phyloP scores from a whole-genome alignment of 2,113 vertebrate genomes.

The Bostrychus sinensis region DNA sequence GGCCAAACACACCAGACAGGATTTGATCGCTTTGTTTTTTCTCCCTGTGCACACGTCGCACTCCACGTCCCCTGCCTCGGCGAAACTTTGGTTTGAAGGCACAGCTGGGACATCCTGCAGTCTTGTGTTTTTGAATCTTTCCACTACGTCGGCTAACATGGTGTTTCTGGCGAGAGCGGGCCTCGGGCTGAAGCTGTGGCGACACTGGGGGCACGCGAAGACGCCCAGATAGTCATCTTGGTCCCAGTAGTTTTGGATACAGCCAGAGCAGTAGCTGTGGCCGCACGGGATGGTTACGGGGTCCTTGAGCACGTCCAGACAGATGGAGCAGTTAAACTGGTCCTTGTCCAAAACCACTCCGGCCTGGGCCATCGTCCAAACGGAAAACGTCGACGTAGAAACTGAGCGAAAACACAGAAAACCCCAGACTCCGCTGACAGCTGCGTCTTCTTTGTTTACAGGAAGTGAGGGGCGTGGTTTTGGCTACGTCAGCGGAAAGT shows the following conservation, averaged over 20 bases:
- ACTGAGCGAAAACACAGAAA: conserved; percentile 11
- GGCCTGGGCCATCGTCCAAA: conserved; percentile 72
- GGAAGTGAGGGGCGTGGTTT: conserved; percentile 46
- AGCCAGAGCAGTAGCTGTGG: conserved; percentile 79
- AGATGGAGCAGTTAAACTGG: conserved; percentile 81
- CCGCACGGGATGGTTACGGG: conserved; percentile 81
- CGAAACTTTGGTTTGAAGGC: conserved; percentile 13
- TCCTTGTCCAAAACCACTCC: conserved; percentile 77
- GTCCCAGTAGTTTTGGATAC: conserved; percentile 80
- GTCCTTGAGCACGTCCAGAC: conserved; percentile 75
- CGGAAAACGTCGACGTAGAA: neutral
- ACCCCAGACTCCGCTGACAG: neutral
- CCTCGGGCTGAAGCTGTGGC: conserved; percentile 77
- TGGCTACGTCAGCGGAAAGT: conserved; percentile 1
- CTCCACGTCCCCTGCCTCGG: conserved; percentile 68
- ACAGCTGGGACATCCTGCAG: conserved; percentile 28
- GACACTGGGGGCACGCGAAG: conserved; percentile 78
- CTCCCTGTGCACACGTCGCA: conserved; percentile 92
- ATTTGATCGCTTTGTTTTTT: conserved; percentile 89
- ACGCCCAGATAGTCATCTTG: conserved; percentile 74
- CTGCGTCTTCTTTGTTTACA: conserved; percentile 58
- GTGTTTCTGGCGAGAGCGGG: conserved; percentile 77
- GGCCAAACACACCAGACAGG: conserved; percentile 93
- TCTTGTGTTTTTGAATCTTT: conserved; percentile 64
- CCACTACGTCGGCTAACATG: conserved; percentile 81